These are phyloP conservation scores for Eufriesea mexicana DNA, from an alignment of 1,140 invertebrate species.

Conservation along the genomic window DNA sequence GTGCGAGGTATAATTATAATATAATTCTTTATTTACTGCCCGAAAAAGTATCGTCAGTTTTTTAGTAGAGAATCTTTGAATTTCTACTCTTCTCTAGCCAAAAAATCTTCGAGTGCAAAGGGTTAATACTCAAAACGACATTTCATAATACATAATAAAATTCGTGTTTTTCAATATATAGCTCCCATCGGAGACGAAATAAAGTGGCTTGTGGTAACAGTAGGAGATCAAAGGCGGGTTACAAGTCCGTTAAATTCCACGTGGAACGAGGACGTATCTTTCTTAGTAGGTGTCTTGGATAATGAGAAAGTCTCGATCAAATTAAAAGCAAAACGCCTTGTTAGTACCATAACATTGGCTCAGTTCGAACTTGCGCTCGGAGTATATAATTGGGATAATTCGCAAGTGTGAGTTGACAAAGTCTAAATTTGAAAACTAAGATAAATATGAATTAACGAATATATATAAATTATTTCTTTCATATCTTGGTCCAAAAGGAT, in stretches of 20 bases:
- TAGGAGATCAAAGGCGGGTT: slow-evolving; percentile 80
- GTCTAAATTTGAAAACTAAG: neutral
- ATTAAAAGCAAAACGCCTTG: slow-evolving; percentile 82
- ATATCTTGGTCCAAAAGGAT: slow-evolving; percentile 72
- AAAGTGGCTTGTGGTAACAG: slow-evolving; percentile 79
- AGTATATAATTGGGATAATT: slow-evolving; percentile 81
- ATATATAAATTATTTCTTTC: neutral
- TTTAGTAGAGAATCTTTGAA: too few species aligned
- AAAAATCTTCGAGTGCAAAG: too few species aligned
- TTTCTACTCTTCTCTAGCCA: too few species aligned
- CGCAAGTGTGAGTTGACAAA: slow-evolving; percentile 78
- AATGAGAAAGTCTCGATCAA: slow-evolving; percentile 81
- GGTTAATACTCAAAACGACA: neutral
- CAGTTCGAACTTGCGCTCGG: slow-evolving; percentile 81
- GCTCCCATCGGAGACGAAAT: slow-evolving; percentile 73
- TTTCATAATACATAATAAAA: neutral
- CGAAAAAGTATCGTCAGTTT: too few species aligned
- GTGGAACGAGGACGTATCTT: slow-evolving; percentile 83
- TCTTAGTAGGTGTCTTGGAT: slow-evolving; percentile 81
- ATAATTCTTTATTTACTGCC: too few species aligned
- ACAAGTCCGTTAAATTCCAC: slow-evolving; percentile 76
- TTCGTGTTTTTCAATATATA: slow-evolving; percentile 11
- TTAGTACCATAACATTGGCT: slow-evolving; percentile 82
- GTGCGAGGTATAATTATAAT: too few species aligned
- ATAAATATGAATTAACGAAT: neutral